Percentiles rank a stretch among this genome's conserved stretches.
These are phyloP conservation scores for Nothobranchius kuhntae DNA, from an alignment of 2,113 vertebrate genomes.

Conservation along the genomic window DNA sequence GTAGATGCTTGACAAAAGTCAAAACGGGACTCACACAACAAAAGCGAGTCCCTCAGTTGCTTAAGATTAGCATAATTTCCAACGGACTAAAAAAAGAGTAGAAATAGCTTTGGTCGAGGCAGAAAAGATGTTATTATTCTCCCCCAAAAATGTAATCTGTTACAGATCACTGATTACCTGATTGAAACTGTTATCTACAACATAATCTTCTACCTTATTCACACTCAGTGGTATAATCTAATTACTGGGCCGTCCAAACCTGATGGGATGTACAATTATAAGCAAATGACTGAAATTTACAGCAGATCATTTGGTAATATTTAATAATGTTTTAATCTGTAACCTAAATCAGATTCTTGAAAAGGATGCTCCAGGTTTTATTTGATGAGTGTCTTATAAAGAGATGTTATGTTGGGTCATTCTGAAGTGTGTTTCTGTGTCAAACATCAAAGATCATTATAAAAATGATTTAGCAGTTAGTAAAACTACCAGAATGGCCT, in stretches of 20 bases:
- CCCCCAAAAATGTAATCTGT: conserved; percentile 57
- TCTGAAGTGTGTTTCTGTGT: no score
- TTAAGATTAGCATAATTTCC: conserved; percentile 61
- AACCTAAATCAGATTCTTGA: conserved; percentile 24
- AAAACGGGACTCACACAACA: conserved; percentile 38
- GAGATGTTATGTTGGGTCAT: no score
- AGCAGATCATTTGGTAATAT: conserved; percentile 40
- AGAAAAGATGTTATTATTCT: conserved; percentile 40
- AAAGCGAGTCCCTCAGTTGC: conserved; percentile 51
- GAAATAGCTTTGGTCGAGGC: conserved; percentile 19
- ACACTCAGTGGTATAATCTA: conserved; percentile 56
- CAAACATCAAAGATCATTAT: no score
- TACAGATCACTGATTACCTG: conserved; percentile 69
- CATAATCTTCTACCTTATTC: conserved; percentile 65
- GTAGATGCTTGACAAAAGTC: conserved; percentile 52
- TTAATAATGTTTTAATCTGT: conserved; percentile 38
- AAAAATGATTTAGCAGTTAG: no score
- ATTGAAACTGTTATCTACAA: conserved; percentile 70
- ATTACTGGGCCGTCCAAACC: conserved; percentile 53
- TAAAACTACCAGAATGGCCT: no score
- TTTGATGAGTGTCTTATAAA: background rate
- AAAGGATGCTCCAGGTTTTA: background rate
- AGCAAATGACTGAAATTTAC: conserved; percentile 51
- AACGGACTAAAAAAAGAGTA: conserved; percentile 27
- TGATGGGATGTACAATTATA: conserved; percentile 50